phyloP scores from a whole-genome alignment of 1,140 invertebrate genomes.

The Arion vulgaris region DNA sequence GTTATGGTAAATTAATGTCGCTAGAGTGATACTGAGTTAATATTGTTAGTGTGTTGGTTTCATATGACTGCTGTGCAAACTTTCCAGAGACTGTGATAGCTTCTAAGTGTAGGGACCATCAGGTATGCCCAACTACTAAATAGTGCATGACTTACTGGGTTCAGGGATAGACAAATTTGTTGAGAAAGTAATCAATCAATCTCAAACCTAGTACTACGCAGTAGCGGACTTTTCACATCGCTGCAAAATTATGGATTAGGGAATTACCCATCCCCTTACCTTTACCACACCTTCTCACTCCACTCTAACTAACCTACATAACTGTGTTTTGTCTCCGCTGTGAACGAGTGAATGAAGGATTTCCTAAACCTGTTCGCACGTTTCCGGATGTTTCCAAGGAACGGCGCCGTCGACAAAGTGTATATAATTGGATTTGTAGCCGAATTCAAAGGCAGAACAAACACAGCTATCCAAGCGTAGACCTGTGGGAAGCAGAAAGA shows the following conservation, averaged over 20 bases:
- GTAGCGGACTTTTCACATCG: background rate
- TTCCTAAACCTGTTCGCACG: conserved; percentile 61
- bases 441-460: conserved; percentile 85
- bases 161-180: too few species aligned
- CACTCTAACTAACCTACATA: conserved; percentile 42
- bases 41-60: too few species aligned
- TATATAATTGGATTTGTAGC: conserved; percentile 86
- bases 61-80: too few species aligned
- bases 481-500: conserved; percentile 49
- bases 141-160: too few species aligned
- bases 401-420: conserved; percentile 79
- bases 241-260: background rate
- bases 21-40: too few species aligned
- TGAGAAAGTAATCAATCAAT: too few species aligned
- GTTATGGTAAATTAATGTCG: too few species aligned
- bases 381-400: conserved; percentile 64
- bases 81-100: too few species aligned
- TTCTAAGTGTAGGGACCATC: too few species aligned
- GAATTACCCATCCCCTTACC: background rate
- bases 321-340: conserved; percentile 46
- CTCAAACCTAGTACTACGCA: too few species aligned
- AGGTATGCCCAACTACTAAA: too few species aligned
- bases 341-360: conserved; percentile 59
- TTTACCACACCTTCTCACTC: too few species aligned
- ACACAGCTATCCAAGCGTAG: conserved; percentile 82